Base-by-base conservation (phyloP, 2,113 vertebrate species). In the Nibea albiflora region DNA sequence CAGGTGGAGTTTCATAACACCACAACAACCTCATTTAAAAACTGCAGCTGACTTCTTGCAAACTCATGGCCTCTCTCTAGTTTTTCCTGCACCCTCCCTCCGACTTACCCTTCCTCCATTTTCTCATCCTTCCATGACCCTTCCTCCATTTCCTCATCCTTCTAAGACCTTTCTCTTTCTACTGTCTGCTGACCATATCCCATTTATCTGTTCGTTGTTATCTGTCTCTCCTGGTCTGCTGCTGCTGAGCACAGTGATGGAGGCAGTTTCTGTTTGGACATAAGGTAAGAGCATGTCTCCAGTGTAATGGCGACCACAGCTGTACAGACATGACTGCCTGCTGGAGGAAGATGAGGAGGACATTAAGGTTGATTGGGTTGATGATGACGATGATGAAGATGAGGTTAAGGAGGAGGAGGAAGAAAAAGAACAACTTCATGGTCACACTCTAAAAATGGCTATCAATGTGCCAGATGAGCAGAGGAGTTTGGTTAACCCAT, bases 201-300 rank as follows among this genome's bases (percentile, higher is more conserved):
- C 95, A 95, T 95, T 94, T 95, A 95, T 96, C 94, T 96, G 95
- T 97, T 97, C 95, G 97, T 95, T 94, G 96, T 95, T 96, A 94
- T 98, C 95, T 97, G 96, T 98, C 95, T 98, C 94, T 97, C 96
- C 97, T 96, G 95, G 95, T 96, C 96, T 96, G 93, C 96, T 94
- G 89, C 94, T 94, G 88, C 71, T 92, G 84, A 95, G 96, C 95
- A 94, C 96, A 97, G 97, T 95, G 95, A 92, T 95, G 86, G 93
- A 94, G 95, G 88, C 93, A 90, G 89, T 93, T 95, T 95, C 94
- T 95, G 88, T 95, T 96, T 93, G 95, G 94, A 96, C 96, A 95
- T 78, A 95, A 94, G 95, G 90, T 95, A 95, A 96, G 96, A 94
- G 93, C 92, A 93, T 94, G 92, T 94, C 93, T 83, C 71, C 95